phyloP scores from a whole-genome alignment of 2,797 vertebrate genomes.

The Clamator glandarius region DNA sequence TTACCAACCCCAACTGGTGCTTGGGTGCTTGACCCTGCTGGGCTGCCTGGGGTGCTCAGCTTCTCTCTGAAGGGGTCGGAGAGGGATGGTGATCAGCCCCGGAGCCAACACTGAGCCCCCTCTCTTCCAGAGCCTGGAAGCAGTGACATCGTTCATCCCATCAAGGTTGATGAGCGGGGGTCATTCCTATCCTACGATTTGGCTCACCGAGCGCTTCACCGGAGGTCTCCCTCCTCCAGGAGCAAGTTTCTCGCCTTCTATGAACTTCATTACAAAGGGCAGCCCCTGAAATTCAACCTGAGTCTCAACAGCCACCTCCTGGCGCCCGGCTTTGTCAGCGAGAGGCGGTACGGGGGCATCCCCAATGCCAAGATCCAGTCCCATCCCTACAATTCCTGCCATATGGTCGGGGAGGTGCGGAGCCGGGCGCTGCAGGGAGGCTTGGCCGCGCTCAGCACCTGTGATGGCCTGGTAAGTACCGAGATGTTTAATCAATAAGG shows the following conservation, averaged over 20 bases:
- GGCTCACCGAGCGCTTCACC: slow-evolving; percentile 82
- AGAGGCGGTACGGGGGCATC: slow-evolving; percentile 84
- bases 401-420: slow-evolving; percentile 89
- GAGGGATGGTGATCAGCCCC: neutral
- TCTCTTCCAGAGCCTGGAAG: slow-evolving; percentile 41
- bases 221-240: slow-evolving; percentile 76
- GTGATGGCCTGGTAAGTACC: slow-evolving; percentile 91
- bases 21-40: neutral
- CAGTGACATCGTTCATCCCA: slow-evolving; percentile 87
- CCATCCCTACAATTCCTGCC: slow-evolving; percentile 75
- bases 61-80: neutral
- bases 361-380: slow-evolving; percentile 73
- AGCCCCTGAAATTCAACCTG: slow-evolving; percentile 88
- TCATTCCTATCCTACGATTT: slow-evolving; percentile 90
- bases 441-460: slow-evolving; percentile 90
- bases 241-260: slow-evolving; percentile 81
- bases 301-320: slow-evolving; percentile 88
- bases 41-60: neutral
- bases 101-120: neutral
- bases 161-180: slow-evolving; percentile 87
- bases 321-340: slow-evolving; percentile 88
- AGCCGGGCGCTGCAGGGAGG: slow-evolving; percentile 73
- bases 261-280: slow-evolving; percentile 80
- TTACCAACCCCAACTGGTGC: rapidly evolving
- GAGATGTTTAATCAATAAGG: rapidly evolving